These are phyloP conservation scores for Odontophorus gujanensis DNA, from an alignment of 2,113 vertebrate genomes.

Conservation along the genomic window DNA sequence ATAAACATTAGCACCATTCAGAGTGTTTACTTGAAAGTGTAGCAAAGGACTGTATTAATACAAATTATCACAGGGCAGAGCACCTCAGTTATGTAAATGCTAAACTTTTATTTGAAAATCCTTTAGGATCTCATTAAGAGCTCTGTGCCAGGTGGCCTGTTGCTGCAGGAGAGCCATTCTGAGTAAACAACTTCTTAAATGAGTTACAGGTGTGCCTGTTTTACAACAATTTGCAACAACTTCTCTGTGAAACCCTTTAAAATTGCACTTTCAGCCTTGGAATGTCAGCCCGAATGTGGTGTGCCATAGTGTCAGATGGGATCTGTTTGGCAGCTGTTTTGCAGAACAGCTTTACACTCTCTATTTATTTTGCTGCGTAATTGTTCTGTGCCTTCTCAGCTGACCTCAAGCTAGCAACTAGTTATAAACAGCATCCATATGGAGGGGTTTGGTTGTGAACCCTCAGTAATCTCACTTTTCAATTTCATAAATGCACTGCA, in stretches of 20 bases:
- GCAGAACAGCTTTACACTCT: background rate
- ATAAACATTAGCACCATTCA: background rate
- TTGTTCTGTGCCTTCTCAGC: background rate
- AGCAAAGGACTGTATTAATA: conserved; percentile 3
- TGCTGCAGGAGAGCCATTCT: background rate
- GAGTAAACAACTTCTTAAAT: conserved; percentile 37
- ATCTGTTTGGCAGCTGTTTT: background rate
- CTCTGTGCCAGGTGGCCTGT: background rate
- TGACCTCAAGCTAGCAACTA: background rate
- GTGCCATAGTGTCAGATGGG: background rate
- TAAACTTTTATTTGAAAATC: conserved; percentile 60
- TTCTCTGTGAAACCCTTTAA: background rate
- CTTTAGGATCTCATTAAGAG: conserved; percentile 55
- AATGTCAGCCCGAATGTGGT: background rate
- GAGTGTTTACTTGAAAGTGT: background rate
- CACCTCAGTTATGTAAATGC: conserved; percentile 31
- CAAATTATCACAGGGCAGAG: background rate
- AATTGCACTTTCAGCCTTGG: background rate
- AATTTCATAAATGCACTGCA: conserved; percentile 28
- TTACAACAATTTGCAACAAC: conserved; percentile 1
- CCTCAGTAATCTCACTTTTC: conserved; percentile 28
- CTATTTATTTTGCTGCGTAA: conserved; percentile 9
- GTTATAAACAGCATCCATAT: background rate
- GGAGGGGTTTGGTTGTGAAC: background rate
- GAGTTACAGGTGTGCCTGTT: conserved; percentile 3